phyloP scores from a whole-genome alignment of 1,140 invertebrate genomes.

The Eupristina koningsbergeri region DNA sequence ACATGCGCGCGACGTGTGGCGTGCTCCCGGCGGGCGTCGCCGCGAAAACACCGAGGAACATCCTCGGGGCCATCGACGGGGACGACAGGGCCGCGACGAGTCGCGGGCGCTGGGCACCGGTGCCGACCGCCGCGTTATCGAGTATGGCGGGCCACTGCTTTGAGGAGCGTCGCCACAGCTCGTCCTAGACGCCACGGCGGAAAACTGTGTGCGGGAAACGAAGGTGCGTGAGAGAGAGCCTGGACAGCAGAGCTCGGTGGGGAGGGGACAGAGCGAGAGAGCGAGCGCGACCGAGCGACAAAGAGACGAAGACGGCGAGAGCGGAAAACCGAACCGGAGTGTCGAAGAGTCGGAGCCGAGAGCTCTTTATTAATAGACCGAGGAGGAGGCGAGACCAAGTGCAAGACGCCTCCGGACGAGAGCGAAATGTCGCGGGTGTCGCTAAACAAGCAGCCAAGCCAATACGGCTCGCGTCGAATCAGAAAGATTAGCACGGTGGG shows the following conservation, averaged over 20 bases:
- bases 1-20: not conserved
- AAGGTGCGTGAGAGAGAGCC: slow-evolving; percentile 12
- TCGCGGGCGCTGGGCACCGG: not conserved
- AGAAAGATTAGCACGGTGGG: slow-evolving; percentile 73
- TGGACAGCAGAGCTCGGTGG: not conserved
- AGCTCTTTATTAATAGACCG: slow-evolving; percentile 30
- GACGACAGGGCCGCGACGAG: not conserved
- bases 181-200: slow-evolving; percentile 13
- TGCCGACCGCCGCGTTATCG: not conserved
- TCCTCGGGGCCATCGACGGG: not conserved
- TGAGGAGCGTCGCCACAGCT: not conserved
- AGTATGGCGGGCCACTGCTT: slow-evolving; percentile 16
- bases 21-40: not conserved
- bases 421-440: slow-evolving; percentile 72
- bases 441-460: slow-evolving; percentile 71
- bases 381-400: slow-evolving; percentile 23
- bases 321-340: slow-evolving; percentile 16
- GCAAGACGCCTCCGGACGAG: slow-evolving; percentile 33
- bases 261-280: slow-evolving; percentile 46
- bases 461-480: slow-evolving; percentile 66
- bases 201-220: not conserved
- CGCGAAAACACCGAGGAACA: not conserved
- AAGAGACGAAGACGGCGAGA: slow-evolving; percentile 44
- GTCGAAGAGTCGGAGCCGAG: slow-evolving; percentile 10
- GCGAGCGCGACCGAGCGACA: slow-evolving; percentile 35